Percentiles rank a stretch among this genome's conserved stretches.
Conservation (phyloP, 2,888 invertebrate species). For the Acleris emargana region DNA sequence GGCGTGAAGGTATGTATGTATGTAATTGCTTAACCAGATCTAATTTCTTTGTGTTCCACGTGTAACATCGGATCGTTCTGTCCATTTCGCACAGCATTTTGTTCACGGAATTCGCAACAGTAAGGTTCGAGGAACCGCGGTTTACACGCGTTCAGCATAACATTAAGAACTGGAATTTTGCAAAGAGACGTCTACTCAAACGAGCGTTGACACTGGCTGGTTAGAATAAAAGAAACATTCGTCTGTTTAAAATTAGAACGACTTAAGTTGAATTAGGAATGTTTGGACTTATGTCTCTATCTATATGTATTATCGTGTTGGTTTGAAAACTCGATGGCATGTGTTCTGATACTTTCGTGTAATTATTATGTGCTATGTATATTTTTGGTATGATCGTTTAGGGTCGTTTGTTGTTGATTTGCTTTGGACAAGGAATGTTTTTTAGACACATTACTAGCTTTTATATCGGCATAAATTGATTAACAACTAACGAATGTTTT, state of each 20-base stretch:
- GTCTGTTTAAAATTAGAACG: background rate
- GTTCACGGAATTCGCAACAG: constrained; percentile 28
- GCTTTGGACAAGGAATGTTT: too few relatives aligned
- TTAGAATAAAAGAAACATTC: background rate
- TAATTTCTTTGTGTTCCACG: constrained; percentile 22
- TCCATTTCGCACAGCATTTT: constrained; percentile 14
- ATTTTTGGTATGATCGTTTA: too few relatives aligned
- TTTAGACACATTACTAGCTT: background rate
- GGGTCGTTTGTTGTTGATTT: too few relatives aligned
- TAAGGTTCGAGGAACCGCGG: constrained; percentile 26
- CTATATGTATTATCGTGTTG: too few relatives aligned
- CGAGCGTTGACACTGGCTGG: constrained; percentile 7
- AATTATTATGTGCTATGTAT: too few relatives aligned
- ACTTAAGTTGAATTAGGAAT: background rate
- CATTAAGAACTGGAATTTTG: constrained; percentile 21
- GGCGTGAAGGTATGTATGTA: too few relatives aligned
- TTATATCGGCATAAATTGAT: background rate
- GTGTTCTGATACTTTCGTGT: too few relatives aligned
- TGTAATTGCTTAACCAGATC: background rate
- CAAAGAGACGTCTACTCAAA: constrained; percentile 7
- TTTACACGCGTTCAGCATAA: constrained; percentile 24
- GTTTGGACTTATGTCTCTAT: background rate
- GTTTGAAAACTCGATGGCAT: too few relatives aligned
- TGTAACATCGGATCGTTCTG: constrained; percentile 4
- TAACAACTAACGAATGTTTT: constrained; percentile 3